phyloP scores from a whole-genome alignment of 2,888 invertebrate genomes.

The Polietes domitor region DNA sequence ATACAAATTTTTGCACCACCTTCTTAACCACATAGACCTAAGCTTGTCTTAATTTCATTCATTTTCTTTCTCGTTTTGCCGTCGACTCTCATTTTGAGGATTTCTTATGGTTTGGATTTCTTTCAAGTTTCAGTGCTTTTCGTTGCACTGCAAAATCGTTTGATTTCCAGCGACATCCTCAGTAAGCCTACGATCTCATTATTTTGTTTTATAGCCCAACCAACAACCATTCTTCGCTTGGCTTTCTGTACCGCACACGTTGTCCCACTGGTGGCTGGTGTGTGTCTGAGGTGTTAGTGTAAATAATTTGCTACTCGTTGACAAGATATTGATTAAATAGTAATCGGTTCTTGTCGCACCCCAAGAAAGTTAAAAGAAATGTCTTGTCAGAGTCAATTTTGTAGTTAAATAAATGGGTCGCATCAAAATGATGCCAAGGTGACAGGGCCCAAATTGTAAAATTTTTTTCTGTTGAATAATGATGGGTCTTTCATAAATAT shows the following conservation, averaged over 20 bases:
- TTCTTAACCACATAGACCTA: background rate
- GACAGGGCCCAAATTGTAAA: too few species aligned
- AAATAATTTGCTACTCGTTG: conserved; percentile 6
- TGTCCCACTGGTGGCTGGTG: conserved; percentile 10
- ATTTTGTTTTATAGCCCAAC: conserved; percentile 48
- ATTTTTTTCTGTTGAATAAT: too few species aligned
- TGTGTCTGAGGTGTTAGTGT: conserved; percentile 34
- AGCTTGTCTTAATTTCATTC: background rate
- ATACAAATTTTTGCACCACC: background rate
- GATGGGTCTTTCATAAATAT: too few species aligned
- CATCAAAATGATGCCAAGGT: too few species aligned
- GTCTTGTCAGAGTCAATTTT: background rate
- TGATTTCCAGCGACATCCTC: conserved; percentile 59
- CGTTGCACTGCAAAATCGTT: conserved; percentile 40
- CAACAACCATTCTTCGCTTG: conserved; percentile 24
- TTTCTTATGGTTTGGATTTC: conserved; percentile 39
- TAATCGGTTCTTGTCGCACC: conserved; percentile 44
- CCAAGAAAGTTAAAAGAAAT: background rate
- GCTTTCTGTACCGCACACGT: conserved; percentile 64
- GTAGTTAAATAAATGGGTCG: too few species aligned
- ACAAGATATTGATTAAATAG: conserved; percentile 26
- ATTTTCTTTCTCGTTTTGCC: background rate
- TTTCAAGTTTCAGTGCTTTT: conserved; percentile 43
- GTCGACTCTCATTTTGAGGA: background rate
- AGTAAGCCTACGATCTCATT: conserved; percentile 53